Conservation (phyloP, 1,140 invertebrate genomes). For the Caerostris darwini region DNA sequence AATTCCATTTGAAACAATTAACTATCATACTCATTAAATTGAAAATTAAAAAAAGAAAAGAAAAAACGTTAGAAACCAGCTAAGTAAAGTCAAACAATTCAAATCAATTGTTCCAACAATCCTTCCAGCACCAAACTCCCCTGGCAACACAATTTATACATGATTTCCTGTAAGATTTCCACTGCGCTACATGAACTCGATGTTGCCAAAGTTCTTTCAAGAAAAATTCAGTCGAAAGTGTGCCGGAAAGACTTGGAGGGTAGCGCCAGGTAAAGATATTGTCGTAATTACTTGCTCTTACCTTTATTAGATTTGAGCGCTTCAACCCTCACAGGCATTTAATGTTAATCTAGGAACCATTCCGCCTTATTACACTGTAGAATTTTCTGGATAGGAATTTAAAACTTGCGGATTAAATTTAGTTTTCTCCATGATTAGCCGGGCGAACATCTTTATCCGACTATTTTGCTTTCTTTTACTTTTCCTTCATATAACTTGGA, state of each 20-base stretch:
- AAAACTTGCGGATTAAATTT: slow-evolving; percentile 11
- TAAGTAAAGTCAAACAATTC: background rate
- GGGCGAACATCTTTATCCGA: background rate
- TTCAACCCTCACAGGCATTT: background rate
- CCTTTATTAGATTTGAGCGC: slow-evolving; percentile 21
- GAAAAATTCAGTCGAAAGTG: background rate
- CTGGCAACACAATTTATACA: too few relatives aligned
- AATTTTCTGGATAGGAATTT: slow-evolving; percentile 9
- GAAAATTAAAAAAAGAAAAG: too few relatives aligned
- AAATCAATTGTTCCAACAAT: background rate
- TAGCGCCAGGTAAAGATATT: background rate
- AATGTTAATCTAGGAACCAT: slow-evolving; percentile 19
- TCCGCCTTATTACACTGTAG: slow-evolving; percentile 7
- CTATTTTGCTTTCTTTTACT: background rate
- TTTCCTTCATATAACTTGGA: background rate
- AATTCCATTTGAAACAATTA: too few relatives aligned
- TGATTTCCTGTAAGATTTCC: background rate
- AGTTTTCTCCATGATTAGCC: background rate
- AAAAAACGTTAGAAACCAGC: too few relatives aligned
- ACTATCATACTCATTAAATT: too few relatives aligned
- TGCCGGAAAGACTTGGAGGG: background rate
- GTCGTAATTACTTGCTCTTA: slow-evolving; percentile 10
- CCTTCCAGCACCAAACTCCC: background rate
- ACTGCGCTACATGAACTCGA: background rate
- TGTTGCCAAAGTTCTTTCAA: background rate